Base-by-base conservation (phyloP, 2,113 vertebrate species). In the human (Homo sapiens) region DNA sequence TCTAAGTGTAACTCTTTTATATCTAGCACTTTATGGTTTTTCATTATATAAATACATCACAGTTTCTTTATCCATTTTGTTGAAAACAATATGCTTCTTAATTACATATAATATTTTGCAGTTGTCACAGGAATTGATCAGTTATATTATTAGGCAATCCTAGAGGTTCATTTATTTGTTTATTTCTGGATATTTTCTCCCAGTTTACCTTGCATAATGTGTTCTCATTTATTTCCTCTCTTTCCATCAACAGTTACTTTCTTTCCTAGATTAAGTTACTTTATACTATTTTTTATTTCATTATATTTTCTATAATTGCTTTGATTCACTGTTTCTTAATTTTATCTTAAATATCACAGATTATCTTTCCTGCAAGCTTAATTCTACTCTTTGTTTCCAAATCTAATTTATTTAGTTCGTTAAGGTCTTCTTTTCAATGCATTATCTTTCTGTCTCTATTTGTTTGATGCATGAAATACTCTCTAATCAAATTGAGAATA, bases 371-470 rank as follows among this genome's bases (percentile, higher is more conserved):
- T 17, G 1, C n/a, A 91, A 68, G 22, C 30, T 93, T 50, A 79
- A 48, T 91, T 91, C 72, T 89, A 68, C 48, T 75, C 11, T 92
- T 94, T 94, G 18, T 45, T 64, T 80, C 57, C n/a, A 82, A 64
- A 83, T 38, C 40, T 72, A 80, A 80, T 78, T 79, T 72, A 30
- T 30, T 89, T 66, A 48, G 48, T 75, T 92, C 57, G 70, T 73
- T 82, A 90, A 87, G 23, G 2, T 12, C 79, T 73, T 87, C 79
- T 68, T 79, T 90, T 43, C 20, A n/a, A 35, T 18, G 18, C 6
- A 59, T 64, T 95, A 27, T 75, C 43, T 73, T 81, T 92, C 83
- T 93, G n/a, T 38, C 40, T 86, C 59, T 78, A 81, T 94, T 66
- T 79, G 23, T 76, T 86, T 64, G 10, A 43, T 78, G 45, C 1